phyloP scores from a whole-genome alignment of 2,797 vertebrate genomes.

The Myripristis murdjan region DNA sequence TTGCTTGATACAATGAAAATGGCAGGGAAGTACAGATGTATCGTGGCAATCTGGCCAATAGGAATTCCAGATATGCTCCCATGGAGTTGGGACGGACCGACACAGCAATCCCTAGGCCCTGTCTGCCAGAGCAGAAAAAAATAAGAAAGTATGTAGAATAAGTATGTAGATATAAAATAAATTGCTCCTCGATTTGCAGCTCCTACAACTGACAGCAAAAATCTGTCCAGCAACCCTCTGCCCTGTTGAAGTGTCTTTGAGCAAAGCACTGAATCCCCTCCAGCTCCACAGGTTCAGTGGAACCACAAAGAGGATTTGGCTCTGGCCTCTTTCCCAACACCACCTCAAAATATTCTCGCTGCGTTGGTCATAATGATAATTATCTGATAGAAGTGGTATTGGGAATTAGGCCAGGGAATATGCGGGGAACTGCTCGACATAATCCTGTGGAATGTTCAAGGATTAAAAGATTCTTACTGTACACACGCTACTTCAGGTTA shows the following conservation, averaged over 20 bases:
- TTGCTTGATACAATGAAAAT: background rate
- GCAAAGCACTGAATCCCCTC: no score
- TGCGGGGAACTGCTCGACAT: constrained; percentile 2
- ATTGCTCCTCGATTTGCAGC: no score
- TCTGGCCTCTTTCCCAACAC: background rate
- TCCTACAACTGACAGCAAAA: no score
- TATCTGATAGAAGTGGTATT: constrained; percentile 32
- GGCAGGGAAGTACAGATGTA: background rate
- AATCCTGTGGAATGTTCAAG: constrained; percentile 16
- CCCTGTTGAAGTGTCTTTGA: no score
- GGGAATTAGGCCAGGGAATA: background rate
- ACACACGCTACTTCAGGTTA: constrained; percentile 1
- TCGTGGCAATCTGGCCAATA: no score
- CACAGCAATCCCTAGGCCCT: no score
- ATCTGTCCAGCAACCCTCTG: no score
- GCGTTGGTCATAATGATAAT: constrained; percentile 35
- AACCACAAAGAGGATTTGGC: constrained; percentile 11
- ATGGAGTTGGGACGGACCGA: no score
- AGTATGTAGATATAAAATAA: no score
- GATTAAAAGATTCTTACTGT: constrained; percentile 29
- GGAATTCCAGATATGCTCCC: no score
- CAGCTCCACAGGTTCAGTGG: background rate
- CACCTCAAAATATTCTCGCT: constrained; percentile 25
- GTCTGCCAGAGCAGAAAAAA: no score
- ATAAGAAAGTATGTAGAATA: no score